phyloP scores from a whole-genome alignment of 2,888 invertebrate genomes.

The Alloscopus bannaensis region DNA sequence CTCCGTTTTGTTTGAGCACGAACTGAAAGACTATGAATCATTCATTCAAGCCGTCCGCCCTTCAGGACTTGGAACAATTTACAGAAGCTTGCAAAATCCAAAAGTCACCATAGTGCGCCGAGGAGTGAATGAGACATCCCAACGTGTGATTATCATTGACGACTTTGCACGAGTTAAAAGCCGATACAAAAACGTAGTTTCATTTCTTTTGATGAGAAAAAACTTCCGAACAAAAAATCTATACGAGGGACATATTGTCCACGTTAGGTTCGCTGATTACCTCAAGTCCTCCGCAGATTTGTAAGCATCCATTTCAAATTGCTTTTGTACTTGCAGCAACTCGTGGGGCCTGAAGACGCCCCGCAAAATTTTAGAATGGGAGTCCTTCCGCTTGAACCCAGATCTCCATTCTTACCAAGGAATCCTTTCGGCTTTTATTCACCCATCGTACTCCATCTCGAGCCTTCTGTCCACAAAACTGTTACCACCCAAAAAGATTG shows the following conservation, averaged over 20 bases:
- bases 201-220: background rate
- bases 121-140: too few relatives aligned
- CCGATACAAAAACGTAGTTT: background rate
- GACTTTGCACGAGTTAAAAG: background rate
- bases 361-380: background rate
- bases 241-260: background rate
- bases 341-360: background rate
- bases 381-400: background rate
- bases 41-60: too few relatives aligned
- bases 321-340: background rate
- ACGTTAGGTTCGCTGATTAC: background rate
- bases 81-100: too few relatives aligned
- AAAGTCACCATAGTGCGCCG: too few relatives aligned
- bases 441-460: background rate
- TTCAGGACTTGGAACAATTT: too few relatives aligned
- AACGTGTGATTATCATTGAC: too few relatives aligned
- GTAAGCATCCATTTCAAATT: background rate
- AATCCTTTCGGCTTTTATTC: background rate
- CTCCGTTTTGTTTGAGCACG: too few relatives aligned
- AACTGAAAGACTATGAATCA: too few relatives aligned
- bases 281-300: background rate
- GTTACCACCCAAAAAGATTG: background rate
- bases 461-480: background rate
- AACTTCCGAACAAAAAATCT: background rate
- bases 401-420: background rate